Evolutionary conservation across 2,888 invertebrate species (phyloP).

Genomic region (Tortricodes alternella): DNA sequence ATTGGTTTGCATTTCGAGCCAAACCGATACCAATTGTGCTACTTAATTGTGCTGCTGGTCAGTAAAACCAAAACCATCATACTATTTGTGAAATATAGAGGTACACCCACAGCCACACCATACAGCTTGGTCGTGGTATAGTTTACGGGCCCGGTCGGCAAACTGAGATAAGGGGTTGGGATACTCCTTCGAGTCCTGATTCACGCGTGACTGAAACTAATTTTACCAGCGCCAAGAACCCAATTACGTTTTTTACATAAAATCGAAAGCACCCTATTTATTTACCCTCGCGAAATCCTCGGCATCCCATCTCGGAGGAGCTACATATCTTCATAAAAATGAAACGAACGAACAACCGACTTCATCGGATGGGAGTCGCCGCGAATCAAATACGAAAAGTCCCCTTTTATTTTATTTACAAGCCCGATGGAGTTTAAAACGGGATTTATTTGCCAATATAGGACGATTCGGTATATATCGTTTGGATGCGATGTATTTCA

Average conservation of each 20-base stretch:
- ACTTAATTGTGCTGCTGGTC: no score
- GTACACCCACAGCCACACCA: no score
- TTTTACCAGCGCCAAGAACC: slow-evolving; percentile 21
- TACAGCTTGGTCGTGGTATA: no score
- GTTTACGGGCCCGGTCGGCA: no score
- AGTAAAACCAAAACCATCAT: no score
- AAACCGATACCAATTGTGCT: no score
- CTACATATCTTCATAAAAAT: slow-evolving; percentile 76
- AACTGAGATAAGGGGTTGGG: no score
- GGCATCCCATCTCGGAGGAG: slow-evolving; percentile 49
- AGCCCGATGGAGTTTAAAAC: slow-evolving; percentile 66
- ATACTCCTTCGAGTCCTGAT: no score
- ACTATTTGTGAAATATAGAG: no score
- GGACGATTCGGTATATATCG: slow-evolving; percentile 46
- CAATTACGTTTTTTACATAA: slow-evolving; percentile 36
- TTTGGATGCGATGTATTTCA: slow-evolving; percentile 30
- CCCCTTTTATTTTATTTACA: slow-evolving; percentile 72
- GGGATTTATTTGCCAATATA: slow-evolving; percentile 71
- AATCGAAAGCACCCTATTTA: slow-evolving; percentile 50
- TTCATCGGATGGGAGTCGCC: slow-evolving; percentile 52
- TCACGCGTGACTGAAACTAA: slow-evolving; percentile 12
- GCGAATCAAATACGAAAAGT: slow-evolving; percentile 62
- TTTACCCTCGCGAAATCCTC: slow-evolving; percentile 48
- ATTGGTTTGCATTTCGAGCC: no score
- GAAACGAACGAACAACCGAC: slow-evolving; percentile 59